Base-by-base conservation (phyloP, 2,888 invertebrate species). In the Cryptus armator region DNA sequence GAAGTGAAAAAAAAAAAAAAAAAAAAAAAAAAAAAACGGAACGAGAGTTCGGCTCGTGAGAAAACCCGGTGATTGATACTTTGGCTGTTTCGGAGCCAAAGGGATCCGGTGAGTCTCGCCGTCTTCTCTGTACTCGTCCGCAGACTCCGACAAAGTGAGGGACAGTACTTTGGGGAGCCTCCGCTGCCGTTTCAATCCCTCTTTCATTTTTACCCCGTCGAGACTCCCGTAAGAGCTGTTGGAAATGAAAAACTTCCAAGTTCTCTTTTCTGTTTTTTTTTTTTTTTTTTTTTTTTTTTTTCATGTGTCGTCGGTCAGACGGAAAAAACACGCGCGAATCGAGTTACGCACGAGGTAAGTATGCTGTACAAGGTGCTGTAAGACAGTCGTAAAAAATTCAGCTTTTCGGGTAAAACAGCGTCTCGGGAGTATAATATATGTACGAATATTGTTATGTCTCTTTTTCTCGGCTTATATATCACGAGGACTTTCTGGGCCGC, bases 1-100 rank as follows among this genome's bases (percentile, higher is more conserved):
- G 46, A 16, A 14, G 44, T 6, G 48, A 24, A 44, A 12, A 72
- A 24, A 19, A 43, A 44, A 56, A 12, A 44, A 44, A 12, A 43
- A 44, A 56, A 24, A 44, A 12, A 72, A 24, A 19, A 2, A 29
- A 12, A 72, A 24, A 19, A 43, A 44, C 37, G 46, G n/a, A 14
- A 12, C 19, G 43, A 43, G n/a, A 43, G 37, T 32, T n/a, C 3
- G 46, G 64, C 37, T 19, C 75, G 43, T 16, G 37, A n/a, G 14
- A 29, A 51, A 32, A 19, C 51, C 16, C 48, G 37, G 19, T 75
- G 75, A 75, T 75, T 75, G 75, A 75, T 75, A 75, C 48, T 75
- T 75, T 19, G 66, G 3, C 16, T 66, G 64, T 75, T 29, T 32
- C 16, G 46, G 24, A 48, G 32, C 3, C 37, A 37, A 37, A 37